Evolutionary conservation across 1,140 invertebrate genomes (phyloP), one percentile per base, ranked within the genome.

Genomic region (Lasioglossum albipes): DNA sequence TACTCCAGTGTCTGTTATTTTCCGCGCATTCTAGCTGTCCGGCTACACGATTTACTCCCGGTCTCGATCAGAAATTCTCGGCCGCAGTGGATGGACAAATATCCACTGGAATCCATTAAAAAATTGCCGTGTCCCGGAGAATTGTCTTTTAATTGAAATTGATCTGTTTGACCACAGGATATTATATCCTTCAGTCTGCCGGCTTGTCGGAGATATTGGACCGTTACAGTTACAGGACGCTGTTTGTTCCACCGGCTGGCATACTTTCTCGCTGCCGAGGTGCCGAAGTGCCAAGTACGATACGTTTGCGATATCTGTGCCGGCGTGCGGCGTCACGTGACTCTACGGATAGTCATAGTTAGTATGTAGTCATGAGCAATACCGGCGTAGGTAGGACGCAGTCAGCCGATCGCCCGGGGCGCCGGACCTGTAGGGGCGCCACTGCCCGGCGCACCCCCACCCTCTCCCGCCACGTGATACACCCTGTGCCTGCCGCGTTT

Each of bases 1-100:
- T 76, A 72, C 80, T 79, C 85, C 79, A 70, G 83, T 89, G 87
- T 87, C 89, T 86, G 87, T 90, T 90, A 90, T 89, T 90, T 89
- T 84, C 79, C 61, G 87, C 67, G 86, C 86, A 83, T 87, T 88
- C 85, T 84, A 83, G 75, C 88, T 87, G 86, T 89, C 86, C 72
- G 45, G 68, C 75, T 67, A 76, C 74, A 86, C 84, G 82, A 88
- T 88, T 89, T 89, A 85, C 84, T 85, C 84, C 71, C 71, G 75
- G 77, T 77, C 82, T 86, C 84, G 86, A 84, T 86, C 84, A 83
- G 76, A 84, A 84, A 84, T 88, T 77, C 85, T 74, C 80, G 80
- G 66, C 79, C 77, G 52, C 61, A 69, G 45, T 64, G 64, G 66
- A 72, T 75, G 74, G 83, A 85, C 84, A 84, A 85, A 85, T 85